A percentile compares a stretch with the other conserved stretches of the same genome.
phyloP scores from a whole-genome alignment of 2,113 vertebrate genomes.

The Smithornis capensis region DNA sequence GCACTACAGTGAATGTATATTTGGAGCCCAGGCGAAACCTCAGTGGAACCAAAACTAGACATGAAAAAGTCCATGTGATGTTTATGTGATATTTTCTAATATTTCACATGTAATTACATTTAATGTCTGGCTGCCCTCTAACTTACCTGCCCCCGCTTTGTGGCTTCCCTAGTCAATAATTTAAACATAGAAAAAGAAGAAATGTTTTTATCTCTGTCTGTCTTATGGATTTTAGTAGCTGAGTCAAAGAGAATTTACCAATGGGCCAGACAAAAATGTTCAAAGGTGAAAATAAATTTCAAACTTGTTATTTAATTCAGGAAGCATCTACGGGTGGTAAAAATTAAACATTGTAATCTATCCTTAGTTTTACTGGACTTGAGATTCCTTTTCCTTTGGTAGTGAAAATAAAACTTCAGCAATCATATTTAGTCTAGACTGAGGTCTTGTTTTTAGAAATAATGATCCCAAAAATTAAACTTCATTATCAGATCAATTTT shows the following conservation, averaged over 20 bases:
- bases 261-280: background rate
- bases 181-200: background rate
- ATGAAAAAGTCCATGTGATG: background rate
- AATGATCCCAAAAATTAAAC: background rate
- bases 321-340: background rate
- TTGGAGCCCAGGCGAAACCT: constrained; percentile 32
- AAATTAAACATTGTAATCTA: background rate
- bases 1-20: background rate
- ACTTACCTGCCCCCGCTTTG: background rate
- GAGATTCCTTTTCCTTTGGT: background rate
- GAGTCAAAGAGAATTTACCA: background rate
- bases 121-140: constrained; percentile 15
- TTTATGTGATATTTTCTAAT: constrained; percentile 55
- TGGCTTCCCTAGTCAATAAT: background rate
- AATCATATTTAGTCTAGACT: background rate
- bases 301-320: constrained; percentile 18
- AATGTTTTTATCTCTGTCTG: background rate
- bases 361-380: background rate
- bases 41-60: constrained; percentile 12
- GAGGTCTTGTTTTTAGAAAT: background rate
- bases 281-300: constrained; percentile 4
- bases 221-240: background rate
- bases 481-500: background rate
- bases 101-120: constrained; percentile 24
- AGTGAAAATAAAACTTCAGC: background rate